Conservation (phyloP, 2,113 vertebrate genomes). For the Strix uralensis region DNA sequence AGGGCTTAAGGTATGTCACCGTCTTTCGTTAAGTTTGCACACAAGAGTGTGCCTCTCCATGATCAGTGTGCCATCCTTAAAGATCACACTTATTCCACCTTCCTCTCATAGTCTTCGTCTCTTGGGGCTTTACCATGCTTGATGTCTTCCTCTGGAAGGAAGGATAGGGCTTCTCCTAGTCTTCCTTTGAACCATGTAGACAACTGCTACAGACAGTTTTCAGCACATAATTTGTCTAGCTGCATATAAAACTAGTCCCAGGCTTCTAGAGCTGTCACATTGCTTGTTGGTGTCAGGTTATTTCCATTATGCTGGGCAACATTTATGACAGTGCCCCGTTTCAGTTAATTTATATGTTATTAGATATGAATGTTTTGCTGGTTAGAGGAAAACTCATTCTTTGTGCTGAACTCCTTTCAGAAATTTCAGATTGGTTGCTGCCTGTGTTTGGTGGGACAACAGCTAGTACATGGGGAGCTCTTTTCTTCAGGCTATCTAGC, state of each 20-base stretch:
- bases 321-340: not conserved
- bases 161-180: not conserved
- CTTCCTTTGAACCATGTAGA: not conserved
- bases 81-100: not conserved
- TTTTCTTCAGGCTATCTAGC: not conserved
- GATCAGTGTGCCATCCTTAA: not conserved
- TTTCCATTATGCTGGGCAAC: not conserved
- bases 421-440: not conserved
- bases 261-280: not conserved
- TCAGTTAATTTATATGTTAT: not conserved
- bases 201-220: not conserved
- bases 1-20: not conserved
- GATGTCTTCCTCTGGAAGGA: not conserved
- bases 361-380: not conserved
- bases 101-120: not conserved
- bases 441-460: not conserved
- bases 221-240: not conserved
- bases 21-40: not conserved
- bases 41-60: not conserved
- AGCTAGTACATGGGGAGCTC: fast-evolving
- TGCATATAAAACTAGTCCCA: not conserved
- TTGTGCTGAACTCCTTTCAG: not conserved
- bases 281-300: not conserved
- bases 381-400: not conserved
- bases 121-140: not conserved